Evolutionary conservation across 1,140 invertebrate species (phyloP).

Genomic region (Hypothenemus hampei): DNA sequence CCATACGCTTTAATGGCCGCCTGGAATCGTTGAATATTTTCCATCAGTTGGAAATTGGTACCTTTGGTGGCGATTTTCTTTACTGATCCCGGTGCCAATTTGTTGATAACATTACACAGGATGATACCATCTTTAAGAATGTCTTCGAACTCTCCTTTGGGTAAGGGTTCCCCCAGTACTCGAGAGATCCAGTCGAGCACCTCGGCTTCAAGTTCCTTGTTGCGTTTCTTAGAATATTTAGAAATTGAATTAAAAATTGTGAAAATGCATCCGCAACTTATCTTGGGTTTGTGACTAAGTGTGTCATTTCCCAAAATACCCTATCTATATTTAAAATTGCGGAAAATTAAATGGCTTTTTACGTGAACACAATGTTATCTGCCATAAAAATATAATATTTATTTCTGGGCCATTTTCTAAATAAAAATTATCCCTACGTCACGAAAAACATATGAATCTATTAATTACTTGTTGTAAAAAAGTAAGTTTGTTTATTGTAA

Average conservation of each 20-base stretch:
- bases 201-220: conserved; percentile 89
- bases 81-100: conserved; percentile 87
- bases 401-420: too few species aligned
- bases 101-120: conserved; percentile 93
- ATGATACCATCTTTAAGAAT: conserved; percentile 87
- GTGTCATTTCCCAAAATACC: too few species aligned
- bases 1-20: conserved; percentile 89
- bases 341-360: neutral
- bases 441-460: too few species aligned
- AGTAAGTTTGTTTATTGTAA: neutral
- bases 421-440: too few species aligned
- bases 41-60: conserved; percentile 97
- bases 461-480: neutral
- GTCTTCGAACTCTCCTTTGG: conserved; percentile 81
- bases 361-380: conserved; percentile 9
- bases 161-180: conserved; percentile 83
- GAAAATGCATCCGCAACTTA: too few species aligned
- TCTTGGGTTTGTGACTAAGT: too few species aligned
- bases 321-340: too few species aligned
- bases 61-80: conserved; percentile 95
- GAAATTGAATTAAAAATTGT: too few species aligned
- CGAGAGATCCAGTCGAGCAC: conserved; percentile 85
- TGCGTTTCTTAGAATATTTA: conserved; percentile 75
- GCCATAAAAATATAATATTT: neutral
- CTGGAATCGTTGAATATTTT: conserved; percentile 97